phyloP scores from a whole-genome alignment of 2,888 invertebrate species.

The Trachelus iudaicus region DNA sequence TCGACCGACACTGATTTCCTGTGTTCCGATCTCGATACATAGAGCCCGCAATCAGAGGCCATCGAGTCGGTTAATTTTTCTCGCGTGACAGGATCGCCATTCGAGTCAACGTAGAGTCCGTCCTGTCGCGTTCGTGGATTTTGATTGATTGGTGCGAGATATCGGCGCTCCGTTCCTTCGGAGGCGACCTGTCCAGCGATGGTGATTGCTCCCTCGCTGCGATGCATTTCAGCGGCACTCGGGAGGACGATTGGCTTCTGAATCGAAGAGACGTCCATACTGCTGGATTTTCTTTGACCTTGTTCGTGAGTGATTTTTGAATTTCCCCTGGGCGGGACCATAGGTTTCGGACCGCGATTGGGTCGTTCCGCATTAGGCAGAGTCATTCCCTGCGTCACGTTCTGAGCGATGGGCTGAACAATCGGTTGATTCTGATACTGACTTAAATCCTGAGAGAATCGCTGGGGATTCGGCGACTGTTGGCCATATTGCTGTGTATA shows the following conservation, averaged over 20 bases:
- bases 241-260: constrained; percentile 32
- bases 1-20: constrained; percentile 58
- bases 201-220: constrained; percentile 41
- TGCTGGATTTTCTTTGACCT: constrained; percentile 51
- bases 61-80: constrained; percentile 47
- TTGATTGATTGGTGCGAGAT: constrained; percentile 49
- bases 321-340: constrained; percentile 60
- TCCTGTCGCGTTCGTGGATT: constrained; percentile 60
- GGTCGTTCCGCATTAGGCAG: constrained; percentile 47
- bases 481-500: constrained; percentile 49
- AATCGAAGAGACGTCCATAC: constrained; percentile 40
- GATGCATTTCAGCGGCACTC: constrained; percentile 40
- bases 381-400: constrained; percentile 45
- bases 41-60: constrained; percentile 47
- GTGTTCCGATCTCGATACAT: constrained; percentile 56
- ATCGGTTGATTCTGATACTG: constrained; percentile 61
- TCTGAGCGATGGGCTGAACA: constrained; percentile 60
- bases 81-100: constrained; percentile 45
- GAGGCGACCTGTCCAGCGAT: constrained; percentile 33
- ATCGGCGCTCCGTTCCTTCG: constrained; percentile 50
- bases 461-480: constrained; percentile 57
- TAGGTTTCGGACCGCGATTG: constrained; percentile 58
- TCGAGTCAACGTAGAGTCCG: constrained; percentile 57
- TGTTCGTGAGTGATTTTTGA: constrained; percentile 61
- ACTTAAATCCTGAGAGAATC: constrained; percentile 57